These are phyloP conservation scores for Crocodylus rhombifer DNA, from an alignment of 2,797 vertebrate species.

Conservation along the genomic window DNA sequence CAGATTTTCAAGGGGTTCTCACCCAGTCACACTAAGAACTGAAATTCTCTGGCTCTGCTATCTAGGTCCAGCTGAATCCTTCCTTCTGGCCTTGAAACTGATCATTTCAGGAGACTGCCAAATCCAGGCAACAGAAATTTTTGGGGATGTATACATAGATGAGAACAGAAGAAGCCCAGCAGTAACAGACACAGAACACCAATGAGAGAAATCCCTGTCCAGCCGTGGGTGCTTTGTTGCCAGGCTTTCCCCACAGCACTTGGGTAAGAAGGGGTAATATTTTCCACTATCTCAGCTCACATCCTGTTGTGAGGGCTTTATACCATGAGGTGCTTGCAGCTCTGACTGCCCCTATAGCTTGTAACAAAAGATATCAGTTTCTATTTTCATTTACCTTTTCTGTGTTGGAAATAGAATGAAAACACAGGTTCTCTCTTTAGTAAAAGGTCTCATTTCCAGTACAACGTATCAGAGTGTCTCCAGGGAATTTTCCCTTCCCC, in stretches of 20 bases:
- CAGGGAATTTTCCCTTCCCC: background rate
- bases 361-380: rapidly evolving
- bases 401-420: background rate
- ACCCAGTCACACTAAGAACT: background rate
- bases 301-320: background rate
- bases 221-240: slow-evolving; percentile 6
- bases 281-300: slow-evolving; percentile 5
- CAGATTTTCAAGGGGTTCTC: rapidly evolving
- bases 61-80: background rate
- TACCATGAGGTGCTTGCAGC: background rate
- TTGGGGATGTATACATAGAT: background rate
- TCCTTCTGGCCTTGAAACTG: background rate
- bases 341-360: background rate
- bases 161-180: background rate
- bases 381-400: background rate
- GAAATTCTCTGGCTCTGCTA: background rate
- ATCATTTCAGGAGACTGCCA: background rate
- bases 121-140: background rate
- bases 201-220: background rate
- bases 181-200: background rate
- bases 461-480: background rate
- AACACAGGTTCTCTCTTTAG: background rate
- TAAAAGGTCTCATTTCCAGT: background rate
- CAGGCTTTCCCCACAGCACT: slow-evolving; percentile 33
- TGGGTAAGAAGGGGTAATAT: background rate